These are phyloP conservation scores for Genyomyrus donnyi DNA, from an alignment of 2,113 vertebrate genomes.

Conservation along the genomic window DNA sequence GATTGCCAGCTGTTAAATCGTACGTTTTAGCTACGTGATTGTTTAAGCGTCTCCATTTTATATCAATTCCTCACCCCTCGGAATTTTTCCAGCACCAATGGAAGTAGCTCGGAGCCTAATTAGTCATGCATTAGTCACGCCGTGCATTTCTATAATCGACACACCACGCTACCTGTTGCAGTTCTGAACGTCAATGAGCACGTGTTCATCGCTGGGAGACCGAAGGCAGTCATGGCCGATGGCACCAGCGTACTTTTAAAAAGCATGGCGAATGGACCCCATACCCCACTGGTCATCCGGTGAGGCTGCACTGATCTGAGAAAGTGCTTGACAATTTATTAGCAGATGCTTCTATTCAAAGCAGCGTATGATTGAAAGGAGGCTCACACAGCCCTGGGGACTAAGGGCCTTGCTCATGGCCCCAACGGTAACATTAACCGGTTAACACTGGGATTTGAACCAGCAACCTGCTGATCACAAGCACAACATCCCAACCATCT, in stretches of 20 bases:
- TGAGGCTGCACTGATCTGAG: not conserved
- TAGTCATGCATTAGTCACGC: slow-evolving; percentile 2
- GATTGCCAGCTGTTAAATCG: not conserved
- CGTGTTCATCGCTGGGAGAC: not conserved
- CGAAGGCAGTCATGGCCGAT: not conserved
- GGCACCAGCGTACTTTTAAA: not conserved
- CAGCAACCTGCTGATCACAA: not conserved
- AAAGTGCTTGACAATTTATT: not conserved
- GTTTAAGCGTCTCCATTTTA: not conserved
- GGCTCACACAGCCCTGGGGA: not conserved
- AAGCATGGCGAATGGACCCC: not conserved
- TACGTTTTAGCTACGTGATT: not conserved
- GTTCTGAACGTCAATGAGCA: not conserved
- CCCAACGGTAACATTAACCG: not conserved
- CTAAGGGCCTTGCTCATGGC: not conserved
- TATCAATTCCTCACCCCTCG: not conserved
- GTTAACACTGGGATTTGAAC: not conserved
- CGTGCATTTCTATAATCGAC: not conserved
- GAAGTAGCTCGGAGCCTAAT: not conserved
- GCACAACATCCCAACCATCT: not conserved
- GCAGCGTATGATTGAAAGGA: not conserved
- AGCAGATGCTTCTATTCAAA: not conserved
- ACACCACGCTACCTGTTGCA: not conserved
- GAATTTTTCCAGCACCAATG: not conserved
- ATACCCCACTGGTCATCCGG: too few relatives aligned